A percentile compares a stretch with the other conserved stretches of the same genome.
Evolutionary conservation across 2,797 vertebrate species (phyloP).

Genomic region (Phaenicophaeus curvirostris): DNA sequence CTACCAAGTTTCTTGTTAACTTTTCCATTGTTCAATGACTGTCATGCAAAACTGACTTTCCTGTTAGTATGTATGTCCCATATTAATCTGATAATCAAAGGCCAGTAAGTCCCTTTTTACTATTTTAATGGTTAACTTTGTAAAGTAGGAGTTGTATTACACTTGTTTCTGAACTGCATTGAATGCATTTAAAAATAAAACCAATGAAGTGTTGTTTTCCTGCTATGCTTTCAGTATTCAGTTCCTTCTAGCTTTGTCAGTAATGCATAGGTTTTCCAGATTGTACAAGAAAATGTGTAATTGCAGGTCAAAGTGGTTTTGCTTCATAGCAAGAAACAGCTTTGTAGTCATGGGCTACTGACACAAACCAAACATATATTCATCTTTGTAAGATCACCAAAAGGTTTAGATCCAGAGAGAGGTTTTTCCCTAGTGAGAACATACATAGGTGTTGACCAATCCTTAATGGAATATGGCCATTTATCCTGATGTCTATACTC

Average conservation of each 20-base stretch:
- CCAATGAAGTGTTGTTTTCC: background rate
- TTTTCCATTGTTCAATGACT: background rate
- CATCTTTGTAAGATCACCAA: background rate
- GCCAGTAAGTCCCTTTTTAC: background rate
- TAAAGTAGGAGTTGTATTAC: background rate
- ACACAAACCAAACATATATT: background rate
- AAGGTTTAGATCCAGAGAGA: background rate
- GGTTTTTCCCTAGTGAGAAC: background rate
- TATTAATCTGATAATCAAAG: background rate
- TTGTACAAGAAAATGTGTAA: background rate
- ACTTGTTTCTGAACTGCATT: slow-evolving; percentile 1
- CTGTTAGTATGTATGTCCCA: background rate
- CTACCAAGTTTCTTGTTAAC: background rate
- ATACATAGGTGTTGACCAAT: background rate
- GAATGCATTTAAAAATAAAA: slow-evolving; percentile 15
- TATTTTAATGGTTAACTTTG: slow-evolving; percentile 6
- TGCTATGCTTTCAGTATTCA: background rate
- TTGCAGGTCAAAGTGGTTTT: background rate
- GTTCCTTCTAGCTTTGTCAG: background rate
- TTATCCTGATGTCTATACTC: background rate
- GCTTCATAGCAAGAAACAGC: background rate
- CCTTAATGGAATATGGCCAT: background rate
- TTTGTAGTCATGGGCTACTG: background rate
- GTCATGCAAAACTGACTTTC: background rate
- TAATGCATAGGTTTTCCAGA: background rate